Percentiles rank a stretch among this genome's conserved stretches.
phyloP scores from a whole-genome alignment of 2,888 invertebrate genomes.

The Julus scandinavius region DNA sequence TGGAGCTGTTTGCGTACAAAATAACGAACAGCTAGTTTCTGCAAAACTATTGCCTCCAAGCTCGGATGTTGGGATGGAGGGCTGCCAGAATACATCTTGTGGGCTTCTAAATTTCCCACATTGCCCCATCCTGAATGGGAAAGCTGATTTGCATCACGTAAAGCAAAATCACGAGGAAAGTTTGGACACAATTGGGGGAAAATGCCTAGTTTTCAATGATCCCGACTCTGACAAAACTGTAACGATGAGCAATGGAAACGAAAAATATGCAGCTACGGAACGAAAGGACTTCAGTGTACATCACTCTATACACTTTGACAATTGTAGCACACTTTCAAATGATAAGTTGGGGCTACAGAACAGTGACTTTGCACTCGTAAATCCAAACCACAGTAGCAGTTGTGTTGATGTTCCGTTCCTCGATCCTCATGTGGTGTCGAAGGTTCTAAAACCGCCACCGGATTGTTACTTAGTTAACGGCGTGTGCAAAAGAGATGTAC shows the following conservation, averaged over 20 bases:
- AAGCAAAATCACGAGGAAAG: background rate
- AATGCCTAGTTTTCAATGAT: background rate
- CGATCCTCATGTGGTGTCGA: background rate
- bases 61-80: background rate
- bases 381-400: background rate
- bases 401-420: background rate
- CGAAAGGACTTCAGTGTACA: background rate
- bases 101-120: background rate
- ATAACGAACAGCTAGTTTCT: background rate
- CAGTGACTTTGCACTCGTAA: background rate
- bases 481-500: slow-evolving; percentile 22
- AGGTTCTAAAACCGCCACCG: background rate
- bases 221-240: background rate
- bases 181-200: background rate
- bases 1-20: background rate
- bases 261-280: background rate
- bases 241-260: background rate
- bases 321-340: background rate
- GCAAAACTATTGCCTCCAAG: background rate
- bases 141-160: background rate
- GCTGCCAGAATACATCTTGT: background rate
- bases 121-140: background rate
- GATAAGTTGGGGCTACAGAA: background rate
- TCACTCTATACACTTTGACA: background rate
- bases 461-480: background rate